These are phyloP conservation scores for Tupaia chinensis DNA, from an alignment of 2,113 vertebrate genomes.

Conservation along the genomic window DNA sequence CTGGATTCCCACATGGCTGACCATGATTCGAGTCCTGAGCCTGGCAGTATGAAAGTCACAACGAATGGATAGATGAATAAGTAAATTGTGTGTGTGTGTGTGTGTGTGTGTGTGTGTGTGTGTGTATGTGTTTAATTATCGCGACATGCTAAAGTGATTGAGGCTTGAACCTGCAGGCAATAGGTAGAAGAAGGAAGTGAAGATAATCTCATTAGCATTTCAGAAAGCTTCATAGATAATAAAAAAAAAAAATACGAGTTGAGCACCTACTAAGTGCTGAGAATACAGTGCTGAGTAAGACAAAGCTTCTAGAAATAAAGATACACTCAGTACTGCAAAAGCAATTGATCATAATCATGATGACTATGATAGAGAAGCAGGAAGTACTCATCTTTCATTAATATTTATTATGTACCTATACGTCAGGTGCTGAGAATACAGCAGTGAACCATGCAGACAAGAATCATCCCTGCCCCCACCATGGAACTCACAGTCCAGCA, in stretches of 20 bases:
- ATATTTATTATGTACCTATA: slow-evolving; percentile 4
- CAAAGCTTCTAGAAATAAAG: neutral
- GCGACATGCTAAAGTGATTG: neutral
- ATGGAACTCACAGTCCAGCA: neutral
- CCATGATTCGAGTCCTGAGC: too few relatives aligned
- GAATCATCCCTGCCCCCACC: neutral
- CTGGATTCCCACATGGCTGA: too few relatives aligned
- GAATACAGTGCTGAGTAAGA: neutral
- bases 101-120: too few relatives aligned
- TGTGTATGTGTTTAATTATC: too few relatives aligned
- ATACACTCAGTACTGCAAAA: neutral
- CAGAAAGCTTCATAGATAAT: slow-evolving; percentile 31
- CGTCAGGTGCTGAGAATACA: slow-evolving; percentile 42
- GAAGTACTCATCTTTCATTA: neutral
- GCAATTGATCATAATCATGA: neutral
- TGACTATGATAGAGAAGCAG: neutral
- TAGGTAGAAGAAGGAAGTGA: neutral
- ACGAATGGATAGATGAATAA: too few relatives aligned
- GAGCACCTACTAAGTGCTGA: neutral
- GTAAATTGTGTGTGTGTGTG: too few relatives aligned
- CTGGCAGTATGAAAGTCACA: too few relatives aligned
- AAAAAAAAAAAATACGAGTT: neutral
- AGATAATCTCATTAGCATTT: neutral
- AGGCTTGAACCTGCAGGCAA: neutral
- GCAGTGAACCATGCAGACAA: slow-evolving; percentile 1